Base-by-base conservation (phyloP, 2,888 invertebrate genomes). In the Autographa pulchrina region DNA sequence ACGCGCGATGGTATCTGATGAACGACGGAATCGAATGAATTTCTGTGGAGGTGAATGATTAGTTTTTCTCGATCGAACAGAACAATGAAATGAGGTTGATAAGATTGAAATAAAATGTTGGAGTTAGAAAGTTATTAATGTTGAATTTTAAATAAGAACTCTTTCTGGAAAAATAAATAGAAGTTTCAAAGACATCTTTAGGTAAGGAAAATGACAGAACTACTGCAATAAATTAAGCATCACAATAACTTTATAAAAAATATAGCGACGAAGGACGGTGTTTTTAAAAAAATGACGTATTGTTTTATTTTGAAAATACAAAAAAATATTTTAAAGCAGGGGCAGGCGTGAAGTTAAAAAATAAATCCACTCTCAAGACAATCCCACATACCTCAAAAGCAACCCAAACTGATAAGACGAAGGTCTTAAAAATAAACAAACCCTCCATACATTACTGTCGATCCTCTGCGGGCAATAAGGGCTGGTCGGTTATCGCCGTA, bases 1-100 rank as follows among this genome's bases (percentile, higher is more conserved):
- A 70, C 62, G 65, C 74, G 81, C 79, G 85, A 77, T 85, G 83
- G 73, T 86, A 85, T 85, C 84, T 77, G 81, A 78, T 78, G 74
- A 75, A 72, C 77, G 76, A 74, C 70, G 74, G 82, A 85, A 87
- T 83, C 78, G 86, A 89, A 88, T 86, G 85, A 88, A 85, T 87
- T 87, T 75, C 81, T 68, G 70, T 69, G 62, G 75, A 72, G 72
- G 75, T 77, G 75, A 78, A 78, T 76, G 73, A 77, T 82, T 84
- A 62, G 41, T 81, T 82, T 81, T 82, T 75, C 66, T 68, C 8
- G 56, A 71, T 38, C 63, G 54, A 71, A 68, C 62, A 75, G 75
- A 77, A 74, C 68, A 82, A 80, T 77, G 77, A 58, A 74, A 79
- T 65, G 73, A 67, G 43, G 64, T 60, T 72, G 69, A 72, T 69